Percentiles rank a stretch among this genome's conserved stretches.
phyloP scores from a whole-genome alignment of 2,888 invertebrate species.

The Mayetiola destructor region DNA sequence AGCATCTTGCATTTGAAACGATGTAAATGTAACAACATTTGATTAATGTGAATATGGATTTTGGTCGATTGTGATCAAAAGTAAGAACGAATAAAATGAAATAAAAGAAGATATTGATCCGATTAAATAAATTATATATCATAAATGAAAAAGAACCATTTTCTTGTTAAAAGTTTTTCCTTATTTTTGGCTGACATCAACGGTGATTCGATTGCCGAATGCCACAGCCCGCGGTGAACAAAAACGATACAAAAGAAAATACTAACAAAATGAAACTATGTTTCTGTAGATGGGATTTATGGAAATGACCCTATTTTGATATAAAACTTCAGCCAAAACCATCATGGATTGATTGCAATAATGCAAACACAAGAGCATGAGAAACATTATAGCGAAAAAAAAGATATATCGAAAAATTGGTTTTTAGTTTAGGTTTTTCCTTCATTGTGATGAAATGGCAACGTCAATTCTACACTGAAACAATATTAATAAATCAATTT shows the following conservation, averaged over 20 bases:
- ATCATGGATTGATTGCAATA: neutral
- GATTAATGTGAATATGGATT: no score
- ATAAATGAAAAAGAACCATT: neutral
- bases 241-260: no score
- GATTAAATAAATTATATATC: slow-evolving; percentile 10
- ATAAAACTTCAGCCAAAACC: slow-evolving; percentile 1
- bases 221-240: neutral
- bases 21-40: no score
- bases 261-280: no score
- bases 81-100: neutral
- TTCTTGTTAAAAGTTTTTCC: neutral
- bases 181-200: neutral
- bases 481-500: slow-evolving; percentile 13
- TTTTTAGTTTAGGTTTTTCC: neutral
- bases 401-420: neutral
- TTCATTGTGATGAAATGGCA: neutral
- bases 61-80: no score
- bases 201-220: neutral
- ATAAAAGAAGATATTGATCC: neutral
- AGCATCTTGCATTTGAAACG: no score
- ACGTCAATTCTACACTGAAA: neutral
- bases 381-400: neutral
- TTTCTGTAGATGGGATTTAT: slow-evolving; percentile 9
- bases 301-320: slow-evolving; percentile 6
- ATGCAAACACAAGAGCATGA: no score